These are phyloP conservation scores for Enteromius mattozi DNA, from an alignment of 2,797 vertebrate species.

Conservation along the genomic window DNA sequence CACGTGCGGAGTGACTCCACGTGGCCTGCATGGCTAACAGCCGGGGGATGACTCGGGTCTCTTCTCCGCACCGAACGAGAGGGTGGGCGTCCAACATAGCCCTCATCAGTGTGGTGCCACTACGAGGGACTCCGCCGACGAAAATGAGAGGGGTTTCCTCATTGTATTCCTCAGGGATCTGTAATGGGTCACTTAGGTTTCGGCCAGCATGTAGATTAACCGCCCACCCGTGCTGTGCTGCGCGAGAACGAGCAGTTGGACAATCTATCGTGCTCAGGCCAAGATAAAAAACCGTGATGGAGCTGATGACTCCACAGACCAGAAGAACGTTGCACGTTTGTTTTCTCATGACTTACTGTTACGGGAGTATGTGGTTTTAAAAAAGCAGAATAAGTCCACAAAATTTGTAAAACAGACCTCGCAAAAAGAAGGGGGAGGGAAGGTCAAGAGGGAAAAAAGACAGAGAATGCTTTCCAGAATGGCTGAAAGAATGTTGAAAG, in stretches of 20 bases:
- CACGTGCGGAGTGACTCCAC: constrained; percentile 94
- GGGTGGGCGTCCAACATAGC: constrained; percentile 97
- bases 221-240: constrained; percentile 72
- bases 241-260: constrained; percentile 86
- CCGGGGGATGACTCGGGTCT: constrained; percentile 93
- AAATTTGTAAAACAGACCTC: background rate
- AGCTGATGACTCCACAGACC: constrained; percentile 92
- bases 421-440: background rate
- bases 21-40: constrained; percentile 96
- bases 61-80: constrained; percentile 91
- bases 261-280: constrained; percentile 95
- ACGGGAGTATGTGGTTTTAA: background rate
- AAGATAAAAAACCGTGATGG: constrained; percentile 92
- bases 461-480: constrained; percentile 35
- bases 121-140: constrained; percentile 94
- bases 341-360: constrained; percentile 86
- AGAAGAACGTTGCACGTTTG: constrained; percentile 92
- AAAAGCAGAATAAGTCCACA: background rate
- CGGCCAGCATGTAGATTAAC: constrained; percentile 74
- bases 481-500: constrained; percentile 37
- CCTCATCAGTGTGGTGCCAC: constrained; percentile 95
- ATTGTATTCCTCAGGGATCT: constrained; percentile 78
- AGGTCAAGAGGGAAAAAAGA: constrained; percentile 33
- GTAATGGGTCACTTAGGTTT: constrained; percentile 73
- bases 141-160: constrained; percentile 98